A percentile compares a stretch with the other conserved stretches of the same genome.
Evolutionary conservation across 2,888 invertebrate genomes (phyloP).

Genomic region (Polydrusus cervinus): DNA sequence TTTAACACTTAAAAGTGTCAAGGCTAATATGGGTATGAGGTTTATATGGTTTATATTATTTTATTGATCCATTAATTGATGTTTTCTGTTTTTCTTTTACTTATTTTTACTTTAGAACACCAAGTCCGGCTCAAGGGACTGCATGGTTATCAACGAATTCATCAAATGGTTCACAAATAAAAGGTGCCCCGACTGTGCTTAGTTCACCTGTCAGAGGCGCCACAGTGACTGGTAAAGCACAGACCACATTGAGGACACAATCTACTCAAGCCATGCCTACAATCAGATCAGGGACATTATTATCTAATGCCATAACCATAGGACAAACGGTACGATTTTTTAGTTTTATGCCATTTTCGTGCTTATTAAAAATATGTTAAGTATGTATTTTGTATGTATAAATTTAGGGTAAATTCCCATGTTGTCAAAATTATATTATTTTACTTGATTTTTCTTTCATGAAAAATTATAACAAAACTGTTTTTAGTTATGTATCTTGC

Average conservation of each 20-base stretch:
- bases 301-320: conserved; percentile 69
- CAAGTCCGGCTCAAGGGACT: conserved; percentile 69
- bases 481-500: too few relatives aligned
- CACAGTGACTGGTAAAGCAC: conserved; percentile 66
- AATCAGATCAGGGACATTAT: conserved; percentile 67
- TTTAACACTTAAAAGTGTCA: too few relatives aligned
- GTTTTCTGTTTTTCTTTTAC: not conserved
- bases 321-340: conserved; percentile 63
- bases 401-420: too few relatives aligned
- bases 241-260: conserved; percentile 67
- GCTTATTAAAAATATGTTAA: too few relatives aligned
- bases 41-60: too few relatives aligned
- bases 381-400: too few relatives aligned
- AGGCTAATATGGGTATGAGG: too few relatives aligned
- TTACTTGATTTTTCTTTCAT: too few relatives aligned
- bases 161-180: conserved; percentile 68
- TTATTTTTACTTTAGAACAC: conserved; percentile 61
- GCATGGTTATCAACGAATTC: conserved; percentile 68
- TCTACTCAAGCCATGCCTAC: conserved; percentile 64
- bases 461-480: too few relatives aligned
- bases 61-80: too few relatives aligned
- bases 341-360: not conserved
- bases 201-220: conserved; percentile 68
- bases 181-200: conserved; percentile 68
- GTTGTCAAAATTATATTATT: too few relatives aligned